A percentile compares a stretch with the other conserved stretches of the same genome.
phyloP scores from a whole-genome alignment of 2,888 invertebrate species.

The Eremobia ochroleuca region DNA sequence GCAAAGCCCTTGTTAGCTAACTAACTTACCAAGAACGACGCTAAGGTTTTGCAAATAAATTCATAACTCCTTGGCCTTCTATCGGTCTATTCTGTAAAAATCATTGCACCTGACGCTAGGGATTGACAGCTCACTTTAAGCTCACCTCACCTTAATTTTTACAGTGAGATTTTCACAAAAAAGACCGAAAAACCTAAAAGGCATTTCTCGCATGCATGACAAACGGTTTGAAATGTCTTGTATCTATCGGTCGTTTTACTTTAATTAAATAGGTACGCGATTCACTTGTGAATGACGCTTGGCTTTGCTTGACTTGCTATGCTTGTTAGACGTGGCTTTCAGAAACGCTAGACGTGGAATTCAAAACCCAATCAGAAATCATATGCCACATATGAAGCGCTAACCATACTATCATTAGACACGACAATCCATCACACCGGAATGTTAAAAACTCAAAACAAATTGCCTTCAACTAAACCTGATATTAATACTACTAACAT shows the following conservation, averaged over 20 bases:
- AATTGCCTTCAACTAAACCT: constrained; percentile 53
- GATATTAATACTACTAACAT: constrained; percentile 58
- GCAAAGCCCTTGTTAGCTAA: not conserved
- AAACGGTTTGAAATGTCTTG: not conserved
- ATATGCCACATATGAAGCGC: not conserved
- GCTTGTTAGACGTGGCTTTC: not conserved
- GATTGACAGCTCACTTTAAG: too few species aligned
- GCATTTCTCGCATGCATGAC: not conserved
- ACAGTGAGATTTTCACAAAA: not conserved
- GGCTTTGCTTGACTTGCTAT: too few species aligned
- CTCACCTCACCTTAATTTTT: not conserved
- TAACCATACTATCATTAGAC: not conserved
- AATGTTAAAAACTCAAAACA: constrained; percentile 61
- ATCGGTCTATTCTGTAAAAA: not conserved
- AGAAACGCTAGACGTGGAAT: not conserved
- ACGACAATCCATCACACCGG: constrained; percentile 3
- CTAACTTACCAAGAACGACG: not conserved
- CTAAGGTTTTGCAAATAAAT: not conserved
- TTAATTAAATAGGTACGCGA: not conserved
- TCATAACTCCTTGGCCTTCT: not conserved
- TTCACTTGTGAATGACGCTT: not conserved
- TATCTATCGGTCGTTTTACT: not conserved
- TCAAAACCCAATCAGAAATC: not conserved
- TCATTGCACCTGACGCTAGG: too few species aligned
- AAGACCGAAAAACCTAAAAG: not conserved